Base-by-base conservation (phyloP, 1,140 invertebrate genomes). In the Diploscapter pachys region DNA sequence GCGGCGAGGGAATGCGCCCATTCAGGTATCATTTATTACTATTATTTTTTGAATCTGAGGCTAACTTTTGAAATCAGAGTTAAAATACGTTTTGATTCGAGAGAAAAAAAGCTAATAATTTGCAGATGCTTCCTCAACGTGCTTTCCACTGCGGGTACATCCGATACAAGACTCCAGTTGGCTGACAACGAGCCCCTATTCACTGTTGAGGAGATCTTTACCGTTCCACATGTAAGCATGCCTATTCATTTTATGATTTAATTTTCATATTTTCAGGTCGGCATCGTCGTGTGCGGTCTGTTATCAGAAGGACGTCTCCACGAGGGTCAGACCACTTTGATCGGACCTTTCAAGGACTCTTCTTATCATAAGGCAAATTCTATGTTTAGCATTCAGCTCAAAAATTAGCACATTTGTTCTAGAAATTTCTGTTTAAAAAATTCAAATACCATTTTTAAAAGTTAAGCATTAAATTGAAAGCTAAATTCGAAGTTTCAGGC, bases 191-290 rank as follows among this genome's bases (percentile, higher is more conserved):
- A 82, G 88, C 90, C 92, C 81, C 90, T 93, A 81, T 95, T 96
- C 86, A 92, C 95, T 88, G 91, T 97, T 57, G 93, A 97, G 85
- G 94, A 97, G 87, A 93, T 93, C 49, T 95, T 95, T 82, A 88
- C 89, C 84, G 80, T 93, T 63, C 92, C 92, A n/a, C 87, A 89
- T 68, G 86, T 89, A 51, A 56, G 78, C 5, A 57, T 11, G 5
- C 57, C 1, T 49, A 6, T 6, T 79, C 11, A 11, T 48, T 77
- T 8, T 51, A 79, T 78, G n/a, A 76, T 71, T 67, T n/a, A 59
- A 51, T 71, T 66, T 49, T 31, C 31, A 31, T 31, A 5, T 64
- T 63, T 78, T 31, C 59, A 83, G 64, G 78, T 80, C n/a, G 89
- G 89, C 11, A 87, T 86, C n/a, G 92, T 97, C 61, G 90, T 95